These are phyloP conservation scores for Sandelia bainsii DNA, from an alignment of 2,797 vertebrate genomes.

Conservation along the genomic window DNA sequence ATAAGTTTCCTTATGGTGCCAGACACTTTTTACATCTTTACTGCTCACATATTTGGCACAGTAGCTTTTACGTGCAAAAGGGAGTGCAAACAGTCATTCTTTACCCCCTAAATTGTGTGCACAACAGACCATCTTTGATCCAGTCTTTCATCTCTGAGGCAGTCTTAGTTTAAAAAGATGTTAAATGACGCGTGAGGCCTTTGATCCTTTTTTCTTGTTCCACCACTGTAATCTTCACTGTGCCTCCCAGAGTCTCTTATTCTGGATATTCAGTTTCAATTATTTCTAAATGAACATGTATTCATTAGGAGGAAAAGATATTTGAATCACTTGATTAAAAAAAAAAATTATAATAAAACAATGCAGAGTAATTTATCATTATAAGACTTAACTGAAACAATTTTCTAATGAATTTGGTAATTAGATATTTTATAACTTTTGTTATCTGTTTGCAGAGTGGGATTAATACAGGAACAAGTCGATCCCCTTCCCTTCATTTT, in stretches of 20 bases:
- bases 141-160: constrained; percentile 19
- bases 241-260: neutral
- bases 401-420: too few species aligned
- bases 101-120: neutral
- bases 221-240: neutral
- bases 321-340: too few species aligned
- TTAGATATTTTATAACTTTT: too few species aligned
- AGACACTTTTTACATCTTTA: neutral
- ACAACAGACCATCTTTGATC: constrained; percentile 17
- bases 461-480: too few species aligned
- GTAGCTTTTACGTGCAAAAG: neutral
- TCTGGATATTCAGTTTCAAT: neutral
- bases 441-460: too few species aligned
- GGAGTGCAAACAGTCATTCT: neutral
- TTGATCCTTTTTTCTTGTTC: constrained; percentile 27
- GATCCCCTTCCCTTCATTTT: too few species aligned
- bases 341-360: too few species aligned
- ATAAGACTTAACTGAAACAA: too few species aligned
- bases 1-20: neutral
- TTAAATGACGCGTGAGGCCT: constrained; percentile 33
- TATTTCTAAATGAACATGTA: neutral
- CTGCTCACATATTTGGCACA: neutral
- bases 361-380: too few species aligned
- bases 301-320: too few species aligned
- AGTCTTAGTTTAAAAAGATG: constrained; percentile 12